These are phyloP conservation scores for Epirrhoe tristata DNA, from an alignment of 2,888 invertebrate genomes.

Conservation along the genomic window DNA sequence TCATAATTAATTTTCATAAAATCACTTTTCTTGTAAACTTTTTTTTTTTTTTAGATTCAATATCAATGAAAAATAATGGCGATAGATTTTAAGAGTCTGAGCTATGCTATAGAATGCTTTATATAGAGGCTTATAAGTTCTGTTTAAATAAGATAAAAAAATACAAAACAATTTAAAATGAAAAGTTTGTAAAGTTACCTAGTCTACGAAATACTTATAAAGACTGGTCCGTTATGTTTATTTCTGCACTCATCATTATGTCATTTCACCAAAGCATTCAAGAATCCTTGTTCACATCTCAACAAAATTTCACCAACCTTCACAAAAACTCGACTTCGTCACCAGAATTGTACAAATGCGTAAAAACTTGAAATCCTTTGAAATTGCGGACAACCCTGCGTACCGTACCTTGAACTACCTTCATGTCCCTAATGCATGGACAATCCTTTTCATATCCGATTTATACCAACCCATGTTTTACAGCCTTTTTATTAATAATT, in stretches of 20 bases:
- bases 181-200: no score
- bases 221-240: slow-evolving; percentile 5
- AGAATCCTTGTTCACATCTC: slow-evolving; percentile 15
- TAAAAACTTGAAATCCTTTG: slow-evolving; percentile 36
- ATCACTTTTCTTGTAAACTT: no score
- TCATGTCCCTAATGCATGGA: slow-evolving; percentile 67
- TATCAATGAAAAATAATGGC: no score
- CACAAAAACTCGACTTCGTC: slow-evolving; percentile 33
- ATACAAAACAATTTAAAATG: no score
- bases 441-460: slow-evolving; percentile 63
- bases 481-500: slow-evolving; percentile 68
- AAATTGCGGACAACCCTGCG: slow-evolving; percentile 43
- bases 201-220: background rate
- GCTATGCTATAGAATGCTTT: no score
- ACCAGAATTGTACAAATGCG: slow-evolving; percentile 28
- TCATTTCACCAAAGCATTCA: slow-evolving; percentile 14
- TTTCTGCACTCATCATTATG: slow-evolving; percentile 6
- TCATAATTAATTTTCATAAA: no score
- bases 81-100: no score
- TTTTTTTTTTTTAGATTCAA: no score
- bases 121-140: no score
- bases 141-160: no score
- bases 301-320: slow-evolving; percentile 23
- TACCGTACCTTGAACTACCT: slow-evolving; percentile 48
- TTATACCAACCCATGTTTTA: slow-evolving; percentile 65